Conservation (phyloP, 1,140 invertebrate genomes). For the Bombyx mori region DNA sequence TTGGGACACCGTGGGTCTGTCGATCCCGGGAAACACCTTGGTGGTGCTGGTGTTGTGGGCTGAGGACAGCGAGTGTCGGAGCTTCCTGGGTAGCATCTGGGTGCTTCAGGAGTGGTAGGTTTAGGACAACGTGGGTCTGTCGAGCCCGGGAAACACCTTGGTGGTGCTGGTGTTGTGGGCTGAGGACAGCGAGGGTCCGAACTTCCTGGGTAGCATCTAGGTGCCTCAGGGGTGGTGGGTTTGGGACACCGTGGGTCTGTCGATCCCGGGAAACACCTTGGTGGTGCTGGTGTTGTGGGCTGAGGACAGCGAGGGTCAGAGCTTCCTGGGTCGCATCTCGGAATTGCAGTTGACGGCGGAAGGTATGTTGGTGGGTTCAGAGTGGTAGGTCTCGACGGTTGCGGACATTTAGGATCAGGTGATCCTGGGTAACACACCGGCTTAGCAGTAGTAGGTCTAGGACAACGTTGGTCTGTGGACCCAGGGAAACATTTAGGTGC, state of each 20-base stretch:
- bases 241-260: constrained; percentile 5
- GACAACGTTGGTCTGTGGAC: too few species aligned
- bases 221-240: constrained; percentile 5
- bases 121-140: constrained; percentile 40
- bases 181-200: constrained; percentile 4
- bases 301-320: constrained; percentile 1
- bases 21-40: constrained; percentile 48
- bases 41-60: constrained; percentile 21
- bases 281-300: constrained; percentile 4
- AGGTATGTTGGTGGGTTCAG: too few species aligned
- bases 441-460: too few species aligned
- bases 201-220: constrained; percentile 5
- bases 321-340: too few species aligned
- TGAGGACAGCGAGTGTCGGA: constrained; percentile 55
- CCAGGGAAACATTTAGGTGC: too few species aligned
- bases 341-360: too few species aligned
- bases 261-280: constrained; percentile 7
- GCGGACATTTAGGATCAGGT: too few species aligned
- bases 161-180: constrained; percentile 5
- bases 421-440: too few species aligned
- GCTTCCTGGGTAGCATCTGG: constrained; percentile 56
- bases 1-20: constrained; percentile 45
- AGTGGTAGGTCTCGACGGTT: too few species aligned
- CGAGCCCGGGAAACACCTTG: constrained; percentile 54
- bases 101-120: constrained; percentile 28